These are phyloP conservation scores for Protomyctophum bolini DNA, from an alignment of 2,113 vertebrate species.

Conservation along the genomic window DNA sequence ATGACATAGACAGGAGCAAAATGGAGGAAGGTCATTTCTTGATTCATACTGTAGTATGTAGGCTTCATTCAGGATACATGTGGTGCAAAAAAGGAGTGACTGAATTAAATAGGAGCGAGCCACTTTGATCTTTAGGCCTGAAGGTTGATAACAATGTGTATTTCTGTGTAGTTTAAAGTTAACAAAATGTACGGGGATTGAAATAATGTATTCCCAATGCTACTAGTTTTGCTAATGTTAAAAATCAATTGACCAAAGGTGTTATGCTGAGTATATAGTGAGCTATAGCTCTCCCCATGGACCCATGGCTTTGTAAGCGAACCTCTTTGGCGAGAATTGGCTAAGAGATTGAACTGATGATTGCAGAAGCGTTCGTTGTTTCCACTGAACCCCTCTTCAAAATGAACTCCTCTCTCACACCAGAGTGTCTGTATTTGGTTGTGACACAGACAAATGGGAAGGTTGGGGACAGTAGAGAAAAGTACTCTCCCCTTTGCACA, in stretches of 20 bases:
- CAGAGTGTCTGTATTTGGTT: conserved; percentile 70
- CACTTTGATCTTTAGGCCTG: neutral
- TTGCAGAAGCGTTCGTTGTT: conserved; percentile 51
- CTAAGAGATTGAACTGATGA: conserved; percentile 62
- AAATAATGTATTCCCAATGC: neutral
- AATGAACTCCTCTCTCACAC: conserved; percentile 68
- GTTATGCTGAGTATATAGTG: conserved; percentile 33
- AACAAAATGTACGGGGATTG: neutral
- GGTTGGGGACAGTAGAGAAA: conserved; percentile 73
- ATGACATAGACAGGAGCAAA: conserved; percentile 38
- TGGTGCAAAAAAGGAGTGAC: neutral
- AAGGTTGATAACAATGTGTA: neutral
- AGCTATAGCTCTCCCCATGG: conserved; percentile 20
- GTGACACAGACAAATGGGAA: conserved; percentile 79
- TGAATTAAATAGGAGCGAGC: neutral
- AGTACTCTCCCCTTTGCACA: conserved; percentile 65
- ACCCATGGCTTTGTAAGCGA: conserved; percentile 5
- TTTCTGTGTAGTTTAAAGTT: neutral
- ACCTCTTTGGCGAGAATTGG: conserved; percentile 36
- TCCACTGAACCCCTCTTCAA: conserved; percentile 49
- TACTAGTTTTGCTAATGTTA: neutral
- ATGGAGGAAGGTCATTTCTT: conserved; percentile 56
- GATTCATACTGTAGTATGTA: neutral
- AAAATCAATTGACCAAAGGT: conserved; percentile 22
- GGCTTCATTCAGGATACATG: conserved; percentile 38